A percentile compares a stretch with the other conserved stretches of the same genome.
These are phyloP conservation scores for Gryllus longicercus DNA, from an alignment of 2,888 invertebrate species.

Conservation along the genomic window DNA sequence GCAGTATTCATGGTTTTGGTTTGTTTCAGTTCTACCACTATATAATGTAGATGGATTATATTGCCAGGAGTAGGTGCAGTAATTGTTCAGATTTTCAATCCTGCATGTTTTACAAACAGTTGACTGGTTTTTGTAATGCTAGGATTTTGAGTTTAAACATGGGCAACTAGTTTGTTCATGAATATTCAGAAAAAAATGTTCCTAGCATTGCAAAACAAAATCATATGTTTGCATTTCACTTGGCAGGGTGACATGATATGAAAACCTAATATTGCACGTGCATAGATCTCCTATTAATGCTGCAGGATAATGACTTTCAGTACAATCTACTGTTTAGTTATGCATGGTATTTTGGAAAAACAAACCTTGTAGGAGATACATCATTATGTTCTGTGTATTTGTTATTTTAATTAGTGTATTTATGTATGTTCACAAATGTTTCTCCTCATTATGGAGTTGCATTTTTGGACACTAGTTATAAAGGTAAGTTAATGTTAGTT, in stretches of 20 bases:
- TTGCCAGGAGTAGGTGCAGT: constrained; percentile 17
- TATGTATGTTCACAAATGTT: constrained; percentile 18
- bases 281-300: constrained; percentile 33
- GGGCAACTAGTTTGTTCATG: too few species aligned
- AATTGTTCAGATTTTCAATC: neutral
- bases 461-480: neutral
- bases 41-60: neutral
- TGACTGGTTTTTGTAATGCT: neutral
- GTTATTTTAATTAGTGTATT: neutral
- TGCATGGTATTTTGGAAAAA: constrained; percentile 27
- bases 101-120: neutral
- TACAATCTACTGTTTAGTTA: constrained; percentile 20
- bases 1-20: neutral
- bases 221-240: constrained; percentile 26
- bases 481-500: constrained; percentile 24
- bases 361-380: constrained; percentile 26
- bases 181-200: too few species aligned
- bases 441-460: neutral
- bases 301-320: constrained; percentile 30
- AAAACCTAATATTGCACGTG: neutral
- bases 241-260: constrained; percentile 11
- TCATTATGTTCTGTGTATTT: neutral
- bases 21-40: neutral
- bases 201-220: neutral
- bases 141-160: too few species aligned